These are phyloP conservation scores for Volucella inflata DNA, from an alignment of 2,888 invertebrate genomes.

Conservation along the genomic window DNA sequence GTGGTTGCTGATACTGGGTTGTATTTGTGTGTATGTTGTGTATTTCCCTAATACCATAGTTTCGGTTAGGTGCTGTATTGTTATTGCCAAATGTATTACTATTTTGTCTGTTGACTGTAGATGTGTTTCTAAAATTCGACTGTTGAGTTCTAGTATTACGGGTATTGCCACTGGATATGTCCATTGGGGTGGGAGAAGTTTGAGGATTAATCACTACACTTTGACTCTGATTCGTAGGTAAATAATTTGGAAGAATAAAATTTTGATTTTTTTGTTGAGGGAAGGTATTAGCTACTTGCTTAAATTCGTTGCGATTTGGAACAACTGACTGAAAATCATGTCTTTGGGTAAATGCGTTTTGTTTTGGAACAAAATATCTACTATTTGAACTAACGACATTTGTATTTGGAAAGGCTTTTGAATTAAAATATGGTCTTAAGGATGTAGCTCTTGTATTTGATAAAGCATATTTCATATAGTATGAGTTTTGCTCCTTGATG, in stretches of 20 bases:
- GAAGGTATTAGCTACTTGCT: not conserved
- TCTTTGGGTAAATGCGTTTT: too few species aligned
- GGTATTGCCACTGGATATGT: conserved; percentile 25
- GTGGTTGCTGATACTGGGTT: not conserved
- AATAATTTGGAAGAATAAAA: too few species aligned
- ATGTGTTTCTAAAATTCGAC: conserved; percentile 3
- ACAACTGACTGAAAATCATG: too few species aligned
- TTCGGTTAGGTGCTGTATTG: not conserved
- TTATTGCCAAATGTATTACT: not conserved
- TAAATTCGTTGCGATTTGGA: too few species aligned
- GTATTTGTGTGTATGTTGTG: conserved; percentile 25
- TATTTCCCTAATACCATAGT: conserved; percentile 13
- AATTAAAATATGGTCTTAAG: too few species aligned
- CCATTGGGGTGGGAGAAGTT: conserved; percentile 18
- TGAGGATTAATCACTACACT: not conserved
- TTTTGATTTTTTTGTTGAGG: conserved; percentile 1
- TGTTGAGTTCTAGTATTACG: conserved; percentile 23
- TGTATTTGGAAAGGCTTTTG: not conserved
- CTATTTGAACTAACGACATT: too few species aligned
- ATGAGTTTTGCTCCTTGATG: too few species aligned
- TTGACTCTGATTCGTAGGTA: not conserved
- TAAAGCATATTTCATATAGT: too few species aligned
- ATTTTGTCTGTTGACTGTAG: not conserved
- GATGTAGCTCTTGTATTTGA: not conserved
- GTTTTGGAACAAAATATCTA: too few species aligned